Evolutionary conservation across 2,797 vertebrate genomes (phyloP).

Genomic region (Cuculus canorus): DNA sequence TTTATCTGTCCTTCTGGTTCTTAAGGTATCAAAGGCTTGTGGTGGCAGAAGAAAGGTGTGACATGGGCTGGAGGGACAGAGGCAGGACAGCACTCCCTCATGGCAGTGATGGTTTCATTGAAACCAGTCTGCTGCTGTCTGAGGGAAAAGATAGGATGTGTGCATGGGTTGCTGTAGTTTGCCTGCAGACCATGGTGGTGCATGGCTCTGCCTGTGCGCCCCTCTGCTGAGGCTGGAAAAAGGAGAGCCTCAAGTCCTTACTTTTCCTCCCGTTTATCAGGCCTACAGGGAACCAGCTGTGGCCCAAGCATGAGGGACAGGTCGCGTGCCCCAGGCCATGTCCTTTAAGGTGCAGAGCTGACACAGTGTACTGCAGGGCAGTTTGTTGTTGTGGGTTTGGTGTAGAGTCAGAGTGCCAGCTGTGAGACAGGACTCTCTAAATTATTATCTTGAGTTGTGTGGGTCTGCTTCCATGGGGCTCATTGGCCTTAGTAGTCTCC

Average conservation of each 20-base stretch:
- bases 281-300: background rate
- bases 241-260: background rate
- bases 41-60: background rate
- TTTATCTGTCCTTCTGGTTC: background rate
- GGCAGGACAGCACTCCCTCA: background rate
- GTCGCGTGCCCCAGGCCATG: background rate
- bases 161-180: rapidly evolving
- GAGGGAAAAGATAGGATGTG: background rate
- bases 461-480: background rate
- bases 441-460: background rate
- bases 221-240: background rate
- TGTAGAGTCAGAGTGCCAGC: background rate
- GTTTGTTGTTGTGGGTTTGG: background rate
- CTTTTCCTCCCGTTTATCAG: background rate
- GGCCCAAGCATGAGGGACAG: background rate
- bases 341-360: background rate
- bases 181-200: background rate
- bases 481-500: background rate
- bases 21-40: background rate
- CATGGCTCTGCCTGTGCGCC: background rate
- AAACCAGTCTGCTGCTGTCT: background rate
- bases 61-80: background rate
- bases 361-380: background rate
- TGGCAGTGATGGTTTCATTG: background rate
- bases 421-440: background rate